Percentiles rank a stretch among this genome's conserved stretches.
Conservation (phyloP, 2,888 invertebrate genomes). For the Horisme vitalbata region DNA sequence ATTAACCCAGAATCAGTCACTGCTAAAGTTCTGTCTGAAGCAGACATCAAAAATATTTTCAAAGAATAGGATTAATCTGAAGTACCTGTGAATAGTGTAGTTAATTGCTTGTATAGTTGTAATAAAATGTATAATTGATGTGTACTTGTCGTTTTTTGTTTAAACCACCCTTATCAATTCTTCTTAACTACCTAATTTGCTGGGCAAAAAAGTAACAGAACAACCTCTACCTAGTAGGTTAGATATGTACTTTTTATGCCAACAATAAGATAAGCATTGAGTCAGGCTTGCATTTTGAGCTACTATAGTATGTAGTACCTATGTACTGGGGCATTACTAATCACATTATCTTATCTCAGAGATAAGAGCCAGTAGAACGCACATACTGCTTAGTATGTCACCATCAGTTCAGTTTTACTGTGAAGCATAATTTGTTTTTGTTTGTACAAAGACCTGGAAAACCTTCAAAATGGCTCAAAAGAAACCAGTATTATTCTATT, state of each 20-base stretch:
- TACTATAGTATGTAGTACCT: slow-evolving; percentile 10
- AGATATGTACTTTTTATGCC: slow-evolving; percentile 15
- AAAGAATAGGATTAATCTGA: slow-evolving; percentile 38
- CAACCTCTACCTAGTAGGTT: too few relatives aligned
- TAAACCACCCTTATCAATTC: too few relatives aligned
- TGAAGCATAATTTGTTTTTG: slow-evolving; percentile 34
- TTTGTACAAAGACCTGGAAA: slow-evolving; percentile 34
- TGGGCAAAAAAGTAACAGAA: too few relatives aligned
- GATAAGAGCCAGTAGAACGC: slow-evolving; percentile 61
- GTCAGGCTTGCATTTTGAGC: slow-evolving; percentile 26
- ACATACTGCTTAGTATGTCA: slow-evolving; percentile 55
- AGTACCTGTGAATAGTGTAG: neutral
- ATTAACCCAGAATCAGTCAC: slow-evolving; percentile 56
- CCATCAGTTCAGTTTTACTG: slow-evolving; percentile 38
- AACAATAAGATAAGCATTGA: slow-evolving; percentile 28
- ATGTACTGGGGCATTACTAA: slow-evolving; percentile 51
- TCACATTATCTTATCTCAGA: slow-evolving; percentile 67
- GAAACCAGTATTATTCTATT: slow-evolving; percentile 71
- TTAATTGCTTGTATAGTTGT: slow-evolving; percentile 7
- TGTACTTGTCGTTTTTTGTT: neutral
- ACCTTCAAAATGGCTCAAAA: slow-evolving; percentile 64
- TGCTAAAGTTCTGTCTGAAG: slow-evolving; percentile 56
- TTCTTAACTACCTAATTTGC: too few relatives aligned
- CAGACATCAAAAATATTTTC: slow-evolving; percentile 63
- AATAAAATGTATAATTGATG: slow-evolving; percentile 1